Base-by-base conservation (phyloP, 2,888 invertebrate species). In the Amphipoea oculea region DNA sequence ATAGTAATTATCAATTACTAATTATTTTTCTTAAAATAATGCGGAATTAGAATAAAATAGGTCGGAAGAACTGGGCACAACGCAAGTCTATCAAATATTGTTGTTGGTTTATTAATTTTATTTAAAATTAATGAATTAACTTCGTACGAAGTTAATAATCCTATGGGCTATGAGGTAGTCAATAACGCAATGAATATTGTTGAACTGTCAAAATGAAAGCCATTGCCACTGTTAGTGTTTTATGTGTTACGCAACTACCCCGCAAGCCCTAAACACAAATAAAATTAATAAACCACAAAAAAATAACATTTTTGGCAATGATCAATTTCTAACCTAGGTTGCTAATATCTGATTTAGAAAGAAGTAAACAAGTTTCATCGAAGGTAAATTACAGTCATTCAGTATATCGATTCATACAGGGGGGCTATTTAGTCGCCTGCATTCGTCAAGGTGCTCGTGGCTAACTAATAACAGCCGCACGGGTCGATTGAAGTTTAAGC, bases 61-160 rank as follows among this genome's bases (percentile, higher is more conserved):
- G 68, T 82, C 74, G 91, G 90, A 91, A 92, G 91, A 91, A 76
- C 84, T 68, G 85, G 77, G 78, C 90, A 91, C 91, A 90, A 89
- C 88, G 48, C 80, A 85, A 84, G 82, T 85, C 75, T 42, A 74
- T 71, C 45, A 42, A 40, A 75, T 48, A 70, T 74, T 81, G 73
- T 75, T 81, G 48, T 71, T 81, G 80, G 82, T 80, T 86, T 84
- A 79, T 88, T 86, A 86, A 88, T 89, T 86, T 63, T 65, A 71
- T 79, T 80, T 51, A 7, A 9, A 36, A 48, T 62, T 29, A 29
- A 2, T 29, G 23, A 54, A 54, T 54, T 54, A 23, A 23, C 54
- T 57, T 23, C 9, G 23, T 23, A 51, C 40, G 40, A 42, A 42
- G 42, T 42, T 42, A 42, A 42, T 42, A 48, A 0, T 51, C 51